Conservation (phyloP, 2,113 vertebrate genomes). For the Ellobius talpinus region DNA sequence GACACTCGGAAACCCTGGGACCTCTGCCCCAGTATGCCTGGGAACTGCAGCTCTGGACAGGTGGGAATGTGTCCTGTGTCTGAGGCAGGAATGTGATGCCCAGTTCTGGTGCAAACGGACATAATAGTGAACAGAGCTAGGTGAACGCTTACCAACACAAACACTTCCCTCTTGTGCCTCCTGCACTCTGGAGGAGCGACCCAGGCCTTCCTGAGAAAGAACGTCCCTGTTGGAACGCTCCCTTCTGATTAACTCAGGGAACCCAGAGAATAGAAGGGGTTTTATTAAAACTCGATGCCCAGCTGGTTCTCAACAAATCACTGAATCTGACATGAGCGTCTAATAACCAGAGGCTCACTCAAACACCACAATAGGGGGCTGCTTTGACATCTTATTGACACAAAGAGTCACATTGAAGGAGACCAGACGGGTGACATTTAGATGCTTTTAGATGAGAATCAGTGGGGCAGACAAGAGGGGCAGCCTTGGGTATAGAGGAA, state of each 20-base stretch:
- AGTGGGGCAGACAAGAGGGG: background rate
- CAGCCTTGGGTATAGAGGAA: background rate
- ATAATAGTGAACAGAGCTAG: background rate
- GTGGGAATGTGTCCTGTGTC: background rate
- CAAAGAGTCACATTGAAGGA: slow-evolving; percentile 56
- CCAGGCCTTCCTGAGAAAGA: background rate
- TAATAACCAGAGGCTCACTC: slow-evolving; percentile 1
- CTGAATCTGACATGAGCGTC: background rate
- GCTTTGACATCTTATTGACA: slow-evolving; percentile 44
- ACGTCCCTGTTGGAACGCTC: background rate
- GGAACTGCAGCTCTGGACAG: background rate
- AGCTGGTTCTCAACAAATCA: slow-evolving; percentile 54
- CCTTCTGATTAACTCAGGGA: background rate
- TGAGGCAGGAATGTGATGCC: background rate
- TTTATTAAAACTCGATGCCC: slow-evolving; percentile 3
- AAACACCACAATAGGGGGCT: background rate
- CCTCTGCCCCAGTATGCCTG: background rate
- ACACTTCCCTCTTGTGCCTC: background rate
- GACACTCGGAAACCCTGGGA: no score
- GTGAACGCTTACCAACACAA: accelerated
- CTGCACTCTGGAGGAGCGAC: no score
- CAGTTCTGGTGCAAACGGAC: background rate
- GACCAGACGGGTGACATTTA: background rate
- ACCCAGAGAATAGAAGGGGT: slow-evolving; percentile 17
- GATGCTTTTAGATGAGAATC: slow-evolving; percentile 5